Evolutionary conservation across 2,888 invertebrate species (phyloP).

Genomic region (Malacosoma neustria): DNA sequence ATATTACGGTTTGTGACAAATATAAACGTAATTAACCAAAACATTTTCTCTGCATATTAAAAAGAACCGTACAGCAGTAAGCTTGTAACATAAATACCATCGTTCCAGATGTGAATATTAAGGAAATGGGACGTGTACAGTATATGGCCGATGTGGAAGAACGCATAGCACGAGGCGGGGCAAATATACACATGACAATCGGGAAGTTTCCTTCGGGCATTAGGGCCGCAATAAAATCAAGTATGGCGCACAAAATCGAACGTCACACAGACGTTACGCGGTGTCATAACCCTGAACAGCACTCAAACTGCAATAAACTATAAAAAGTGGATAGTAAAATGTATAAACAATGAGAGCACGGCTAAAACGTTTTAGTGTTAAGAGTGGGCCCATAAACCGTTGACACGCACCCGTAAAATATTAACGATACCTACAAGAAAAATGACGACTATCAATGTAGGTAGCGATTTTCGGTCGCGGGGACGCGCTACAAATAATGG

Average conservation of each 20-base stretch:
- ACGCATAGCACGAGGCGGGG: conserved; percentile 19
- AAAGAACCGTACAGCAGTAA: too few species aligned
- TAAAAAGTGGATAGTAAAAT: conserved; percentile 71
- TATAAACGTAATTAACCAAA: too few species aligned
- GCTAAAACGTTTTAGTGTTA: conserved; percentile 73
- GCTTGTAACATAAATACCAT: background rate
- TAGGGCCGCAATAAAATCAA: conserved; percentile 51
- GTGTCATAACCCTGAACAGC: conserved; percentile 52
- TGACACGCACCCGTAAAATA: conserved; percentile 73
- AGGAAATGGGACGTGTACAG: background rate
- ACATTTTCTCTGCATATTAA: too few species aligned
- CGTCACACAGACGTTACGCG: conserved; percentile 45
- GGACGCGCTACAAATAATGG: conserved; percentile 70
- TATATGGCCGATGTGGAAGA: conserved; percentile 13
- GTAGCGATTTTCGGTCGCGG: conserved; percentile 69
- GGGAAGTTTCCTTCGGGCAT: conserved; percentile 34
- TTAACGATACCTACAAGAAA: conserved; percentile 72
- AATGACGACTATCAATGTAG: conserved; percentile 71
- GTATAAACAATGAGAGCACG: conserved; percentile 72
- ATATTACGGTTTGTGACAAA: too few species aligned
- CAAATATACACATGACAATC: conserved; percentile 34
- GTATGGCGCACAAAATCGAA: conserved; percentile 47
- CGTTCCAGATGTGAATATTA: background rate
- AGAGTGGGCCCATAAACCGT: conserved; percentile 71
- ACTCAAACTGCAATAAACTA: conserved; percentile 62